Evolutionary conservation across 2,113 vertebrate species (phyloP), one percentile per base, ranked within the genome.

Genomic region (Gopherus flavomarginatus): DNA sequence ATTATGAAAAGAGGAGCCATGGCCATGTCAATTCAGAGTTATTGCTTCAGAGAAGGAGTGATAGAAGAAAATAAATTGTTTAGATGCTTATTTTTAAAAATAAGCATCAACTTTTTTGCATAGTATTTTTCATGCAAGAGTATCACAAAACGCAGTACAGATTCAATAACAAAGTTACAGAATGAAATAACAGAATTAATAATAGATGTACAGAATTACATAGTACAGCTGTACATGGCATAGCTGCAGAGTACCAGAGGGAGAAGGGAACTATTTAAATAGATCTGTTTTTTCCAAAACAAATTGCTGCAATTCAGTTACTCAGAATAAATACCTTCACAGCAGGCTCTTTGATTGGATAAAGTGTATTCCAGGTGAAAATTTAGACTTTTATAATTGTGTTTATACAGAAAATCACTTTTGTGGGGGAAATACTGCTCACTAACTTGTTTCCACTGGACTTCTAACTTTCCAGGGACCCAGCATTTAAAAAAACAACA

Each of bases 241-340:
- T 5, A 81, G 50, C 47, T 12, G 22, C 52, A 50, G 44, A 78
- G 78, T 10, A 91, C 50, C 80, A 80, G 38, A 52, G 11, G 31
- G 50, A 75, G 42, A 88, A 82, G 16, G 81, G 81, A 88, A 87
- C 94, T 78, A 93, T n/a, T 82, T 86, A 92, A 83, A 93, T 85
- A 86, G 35, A 88, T 83, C 59, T 50, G 24, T 75, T 89, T 90
- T 90, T 65, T 11, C 9, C 22, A n/a, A 59, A 96, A 90, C 57
- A 88, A 95, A 92, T 89, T 54, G 5, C 6, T 93, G 6, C 24
- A 89, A 62, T 87, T 50, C 38, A 90, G 35, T 88, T 90, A 77
- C 54, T 95, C 91, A 89, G 7, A 94, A 69, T 93, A 83, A 94
- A 91, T 84, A 24, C 19, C 4, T 87, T 42, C 78, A 47, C 3